Evolutionary conservation across 2,888 invertebrate species (phyloP), one percentile per base, ranked within the genome.

Genomic region (Heterodera filipjevi): DNA sequence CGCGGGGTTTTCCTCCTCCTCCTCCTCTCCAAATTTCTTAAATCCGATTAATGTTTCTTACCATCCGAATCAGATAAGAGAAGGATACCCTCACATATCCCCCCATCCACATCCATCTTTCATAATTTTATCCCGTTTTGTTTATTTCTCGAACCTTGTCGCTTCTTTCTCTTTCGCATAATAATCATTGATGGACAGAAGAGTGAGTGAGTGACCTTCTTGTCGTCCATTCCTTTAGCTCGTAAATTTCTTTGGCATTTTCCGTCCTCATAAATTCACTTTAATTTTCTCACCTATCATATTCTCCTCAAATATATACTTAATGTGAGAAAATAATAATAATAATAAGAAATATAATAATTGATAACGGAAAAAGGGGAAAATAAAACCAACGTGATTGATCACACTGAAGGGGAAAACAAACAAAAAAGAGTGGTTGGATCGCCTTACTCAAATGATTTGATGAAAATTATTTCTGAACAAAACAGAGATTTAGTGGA

Each of bases 21-120:
- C 49, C 10, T 19, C 49, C 14, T 5, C 22, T 19, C 14, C n/a
- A n/a, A 59, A 10, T 59, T 59, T 59, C 59, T 27, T 59, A 59
- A 59, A 59, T 59, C 59, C 59, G 59, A 59, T 59, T 59, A 59
- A 59, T 59, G 59, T 59, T 59, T 59, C 59, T n/a, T n/a, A 22
- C 27, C n/a, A 27, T 49, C 49, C 27, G 59, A 59, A 27, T 59
- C 59, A 59, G 59, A 59, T 59, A 59, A 59, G 59, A 27, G 3
- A 14, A 12, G 16, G 3, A 14, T 44, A 44, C 12, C 44, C 44
- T 10, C 3, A 49, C 8, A 49, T 12, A 14, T 49, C 49, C 49
- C 10, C 27, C 59, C 59, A 27, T 59, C 59, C 59, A 59, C 27
- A 8, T 5, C 27, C n/a, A 59, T 59, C 59, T 59, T 59, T 59